These are phyloP conservation scores for Mormyrus iriodes DNA, from an alignment of 2,113 vertebrate genomes.

Conservation along the genomic window DNA sequence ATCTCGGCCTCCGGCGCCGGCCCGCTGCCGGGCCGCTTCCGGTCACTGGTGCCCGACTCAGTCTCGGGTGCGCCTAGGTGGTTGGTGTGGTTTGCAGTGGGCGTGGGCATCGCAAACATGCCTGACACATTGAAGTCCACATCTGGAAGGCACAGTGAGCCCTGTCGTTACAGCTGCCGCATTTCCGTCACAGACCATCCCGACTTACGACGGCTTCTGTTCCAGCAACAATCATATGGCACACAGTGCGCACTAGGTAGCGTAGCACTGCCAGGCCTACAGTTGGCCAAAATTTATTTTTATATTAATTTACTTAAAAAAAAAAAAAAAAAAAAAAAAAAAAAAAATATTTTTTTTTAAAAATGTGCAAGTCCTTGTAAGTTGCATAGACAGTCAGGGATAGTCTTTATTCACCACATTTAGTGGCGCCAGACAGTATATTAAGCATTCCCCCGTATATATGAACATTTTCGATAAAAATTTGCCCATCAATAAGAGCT, in stretches of 20 bases:
- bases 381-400: too few relatives aligned
- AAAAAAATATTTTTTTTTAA: too few relatives aligned
- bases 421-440: neutral
- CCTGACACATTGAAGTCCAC: conserved; percentile 95
- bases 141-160: conserved; percentile 58
- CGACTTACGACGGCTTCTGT: neutral
- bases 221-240: neutral
- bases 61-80: conserved; percentile 60
- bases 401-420: neutral
- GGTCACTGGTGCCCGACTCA: conserved; percentile 77
- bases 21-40: conserved; percentile 87
- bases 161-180: neutral
- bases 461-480: neutral
- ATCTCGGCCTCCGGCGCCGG: conserved; percentile 78
- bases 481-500: neutral
- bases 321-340: too few relatives aligned
- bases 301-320: neutral
- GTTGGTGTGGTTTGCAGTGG: conserved; percentile 74
- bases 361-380: too few relatives aligned
- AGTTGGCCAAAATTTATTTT: neutral
- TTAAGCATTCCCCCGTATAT: neutral
- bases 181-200: neutral
- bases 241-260: neutral
- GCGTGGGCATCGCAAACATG: conserved; percentile 78
- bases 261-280: neutral